Evolutionary conservation across 2,797 vertebrate genomes (phyloP).

Genomic region (Hydrophis major): DNA sequence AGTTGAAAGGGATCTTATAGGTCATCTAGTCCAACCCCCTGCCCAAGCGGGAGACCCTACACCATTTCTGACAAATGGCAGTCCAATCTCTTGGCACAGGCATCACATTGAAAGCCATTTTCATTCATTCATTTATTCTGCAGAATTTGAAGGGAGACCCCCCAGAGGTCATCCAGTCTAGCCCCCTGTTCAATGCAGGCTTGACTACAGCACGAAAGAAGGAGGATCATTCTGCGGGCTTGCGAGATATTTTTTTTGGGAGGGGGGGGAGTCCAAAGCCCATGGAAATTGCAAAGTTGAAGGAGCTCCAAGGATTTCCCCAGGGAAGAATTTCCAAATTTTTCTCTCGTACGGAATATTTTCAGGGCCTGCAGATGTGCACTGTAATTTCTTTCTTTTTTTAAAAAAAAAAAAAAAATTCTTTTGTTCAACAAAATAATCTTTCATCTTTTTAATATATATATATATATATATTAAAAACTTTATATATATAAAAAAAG

Average conservation of each 20-base stretch:
- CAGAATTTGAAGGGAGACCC: neutral
- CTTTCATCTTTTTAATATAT: neutral
- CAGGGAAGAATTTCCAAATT: neutral
- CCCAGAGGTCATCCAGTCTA: neutral
- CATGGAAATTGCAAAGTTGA: neutral
- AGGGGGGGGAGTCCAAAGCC: neutral
- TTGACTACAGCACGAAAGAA: neutral
- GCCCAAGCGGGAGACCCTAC: too few species aligned
- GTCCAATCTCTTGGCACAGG: neutral
- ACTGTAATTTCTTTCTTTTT: neutral
- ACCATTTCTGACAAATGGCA: too few species aligned
- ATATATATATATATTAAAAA: neutral
- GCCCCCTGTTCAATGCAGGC: neutral
- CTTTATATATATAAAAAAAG: neutral
- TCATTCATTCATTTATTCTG: neutral
- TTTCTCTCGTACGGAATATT: neutral
- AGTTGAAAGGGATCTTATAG: too few species aligned
- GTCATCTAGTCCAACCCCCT: too few species aligned
- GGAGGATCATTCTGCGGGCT: neutral
- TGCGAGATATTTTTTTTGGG: neutral
- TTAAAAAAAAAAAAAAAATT: neutral
- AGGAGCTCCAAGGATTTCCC: too few species aligned
- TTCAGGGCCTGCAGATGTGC: neutral
- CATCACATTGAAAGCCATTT: neutral
- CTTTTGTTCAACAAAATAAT: neutral